Evolutionary conservation across 2,888 invertebrate genomes (phyloP), one percentile per base, ranked within the genome.

Genomic region (Harpalus rubripes): DNA sequence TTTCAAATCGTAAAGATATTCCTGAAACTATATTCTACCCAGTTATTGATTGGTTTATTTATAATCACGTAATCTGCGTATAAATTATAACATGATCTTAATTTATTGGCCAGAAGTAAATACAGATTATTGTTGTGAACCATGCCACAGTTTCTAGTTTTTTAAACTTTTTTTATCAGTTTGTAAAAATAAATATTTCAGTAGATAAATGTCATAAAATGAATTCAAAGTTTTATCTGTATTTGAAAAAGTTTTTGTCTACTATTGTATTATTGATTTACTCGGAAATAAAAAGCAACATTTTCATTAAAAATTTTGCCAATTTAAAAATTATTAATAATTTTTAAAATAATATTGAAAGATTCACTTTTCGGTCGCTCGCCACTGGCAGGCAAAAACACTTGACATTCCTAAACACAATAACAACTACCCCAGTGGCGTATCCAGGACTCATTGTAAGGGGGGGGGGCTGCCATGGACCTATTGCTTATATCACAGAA

Each of bases 31-130:
- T 74, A 44, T 63, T 44, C 44, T 16, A 16, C 52, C 5, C n/a
- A 5, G 15, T 78, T 78, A 78, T 78, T 58, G 78, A 78, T 78
- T 78, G 56, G 32, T 26, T 58, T 78, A 78, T 78, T 78, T 78
- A 78, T 78, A 58, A 78, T 78, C 78, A 58, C 72, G 72, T 44
- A 74, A 44, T 74, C 72, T 74, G 52, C 72, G 44, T 44, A 74
- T 74, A 74, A 74, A 74, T 74, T 74, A 74, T 44, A 44, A 44
- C 16, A 44, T 44, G 72, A 44, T 44, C 44, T 74, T 41, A 44
- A 74, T 74, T 74, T 74, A 74, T 74, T 18, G 18, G 41, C n/a
- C 12, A 10, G 32, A n/a, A n/a, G 39, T 15, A 68, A 32, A n/a
- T 15, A 39, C n/a, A 39, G 39, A 39, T 68, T 68, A 68, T 68